Base-by-base conservation (phyloP, 2,113 vertebrate genomes). In the Marcusenius ussheri region DNA sequence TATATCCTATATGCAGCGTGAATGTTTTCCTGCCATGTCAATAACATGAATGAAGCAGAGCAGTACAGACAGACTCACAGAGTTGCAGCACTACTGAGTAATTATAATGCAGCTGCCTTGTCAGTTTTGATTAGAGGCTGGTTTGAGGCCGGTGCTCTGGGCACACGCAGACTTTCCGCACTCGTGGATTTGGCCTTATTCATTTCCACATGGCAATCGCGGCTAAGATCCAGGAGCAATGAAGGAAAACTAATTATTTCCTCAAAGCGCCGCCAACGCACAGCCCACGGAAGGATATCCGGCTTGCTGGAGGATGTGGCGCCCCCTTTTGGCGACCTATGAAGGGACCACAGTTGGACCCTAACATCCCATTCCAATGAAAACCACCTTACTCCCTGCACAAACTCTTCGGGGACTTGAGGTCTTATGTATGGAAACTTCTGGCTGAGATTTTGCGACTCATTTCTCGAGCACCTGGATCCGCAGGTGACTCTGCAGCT, bases 81-180 rank as follows among this genome's bases (percentile, higher is more conserved):
- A 90, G 91, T 89, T 77, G 87, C 91, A 91, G 89, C 89, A 91
- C 92, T 91, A 89, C 91, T 89, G 62, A 53, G 87, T 83, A 90
- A 90, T 83, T 88, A 58, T 50, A 88, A 90, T 88, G 74, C 90
- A 47, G 66, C 74, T 50, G 49, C 50, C 42, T 88, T 88, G 85
- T 90, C 90, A 88, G 90, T 39, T 88, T 88, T 90, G 90, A 90
- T 77, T 90, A 88, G 62, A 80, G 47, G 39, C 50, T 51, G 47
- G 46, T 19, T 74, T 80, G 45, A 17, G 70, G 31, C 10, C 2
- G n/a, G 58, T 10, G 85, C 39, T 53, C 85, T 88, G 21, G 21
- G 62, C 47, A 42, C 62, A n/a, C 6, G 10, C 77, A 45, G 83
- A 13, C 58, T 45, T 8, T 15, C 21, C 5, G 45, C 45, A 35